phyloP scores from a whole-genome alignment of 1,140 invertebrate species.

The Carposina sasakii region DNA sequence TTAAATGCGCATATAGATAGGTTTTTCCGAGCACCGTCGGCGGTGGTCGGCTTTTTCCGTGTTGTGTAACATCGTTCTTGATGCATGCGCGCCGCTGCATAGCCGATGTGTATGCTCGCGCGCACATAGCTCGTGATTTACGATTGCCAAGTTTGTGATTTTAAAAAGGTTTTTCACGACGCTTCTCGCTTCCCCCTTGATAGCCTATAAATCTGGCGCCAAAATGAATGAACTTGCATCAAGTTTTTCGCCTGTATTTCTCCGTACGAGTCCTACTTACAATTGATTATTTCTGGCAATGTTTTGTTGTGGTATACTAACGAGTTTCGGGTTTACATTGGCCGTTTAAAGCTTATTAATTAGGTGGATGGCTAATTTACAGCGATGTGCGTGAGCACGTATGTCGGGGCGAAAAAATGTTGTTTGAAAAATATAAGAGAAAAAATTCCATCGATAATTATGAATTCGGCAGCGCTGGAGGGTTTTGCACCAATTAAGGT shows the following conservation, averaged over 20 bases:
- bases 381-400: too few species aligned
- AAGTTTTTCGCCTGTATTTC: conserved; percentile 35
- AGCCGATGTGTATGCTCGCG: conserved; percentile 28
- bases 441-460: neutral
- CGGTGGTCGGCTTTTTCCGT: conserved; percentile 64
- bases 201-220: conserved; percentile 60
- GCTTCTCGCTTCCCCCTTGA: conserved; percentile 45
- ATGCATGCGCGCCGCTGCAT: conserved; percentile 31
- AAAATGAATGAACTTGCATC: conserved; percentile 57
- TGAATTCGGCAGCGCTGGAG: conserved; percentile 7
- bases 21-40: conserved; percentile 52
- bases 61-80: conserved; percentile 53
- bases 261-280: too few species aligned
- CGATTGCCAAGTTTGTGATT: conserved; percentile 47
- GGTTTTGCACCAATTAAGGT: conserved; percentile 39
- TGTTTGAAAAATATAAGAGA: neutral
- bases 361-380: too few species aligned
- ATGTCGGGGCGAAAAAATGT: too few species aligned
- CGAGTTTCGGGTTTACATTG: too few species aligned
- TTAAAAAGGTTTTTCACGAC: conserved; percentile 53
- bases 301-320: too few species aligned
- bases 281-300: conserved; percentile 27
- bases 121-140: conserved; percentile 52
- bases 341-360: neutral
- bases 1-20: conserved; percentile 61